These are phyloP conservation scores for Ecliptopera silaceata DNA, from an alignment of 2,888 invertebrate species.

Conservation along the genomic window DNA sequence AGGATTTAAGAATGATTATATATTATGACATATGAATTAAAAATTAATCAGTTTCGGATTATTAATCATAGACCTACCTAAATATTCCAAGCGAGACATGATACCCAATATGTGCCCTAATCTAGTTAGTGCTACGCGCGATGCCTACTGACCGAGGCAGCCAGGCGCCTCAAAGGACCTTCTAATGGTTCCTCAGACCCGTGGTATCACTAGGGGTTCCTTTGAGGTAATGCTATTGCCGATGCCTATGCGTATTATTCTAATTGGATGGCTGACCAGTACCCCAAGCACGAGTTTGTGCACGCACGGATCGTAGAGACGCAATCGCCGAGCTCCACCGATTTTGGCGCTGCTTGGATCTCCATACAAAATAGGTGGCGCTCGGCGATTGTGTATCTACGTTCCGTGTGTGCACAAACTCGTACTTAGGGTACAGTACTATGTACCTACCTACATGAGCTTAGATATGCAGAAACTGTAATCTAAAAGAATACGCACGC, in stretches of 20 bases:
- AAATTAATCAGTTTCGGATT: not conserved
- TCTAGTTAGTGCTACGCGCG: conserved; percentile 13
- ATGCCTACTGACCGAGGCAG: conserved; percentile 6
- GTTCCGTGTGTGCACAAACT: no score
- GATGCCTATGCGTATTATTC: not conserved
- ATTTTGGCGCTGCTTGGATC: no score
- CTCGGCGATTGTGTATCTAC: no score
- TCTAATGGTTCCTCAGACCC: conserved; percentile 7
- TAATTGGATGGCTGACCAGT: not conserved
- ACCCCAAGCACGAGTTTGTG: no score
- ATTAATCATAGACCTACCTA: not conserved
- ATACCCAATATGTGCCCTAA: conserved; percentile 2
- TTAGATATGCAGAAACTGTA: no score
- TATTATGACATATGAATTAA: not conserved
- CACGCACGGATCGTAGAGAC: no score
- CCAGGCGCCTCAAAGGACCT: conserved; percentile 2
- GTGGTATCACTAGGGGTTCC: conserved; percentile 7
- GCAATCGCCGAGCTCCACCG: no score
- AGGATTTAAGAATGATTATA: no score
- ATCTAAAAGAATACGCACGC: no score
- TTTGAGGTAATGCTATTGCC: not conserved
- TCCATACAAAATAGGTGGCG: no score
- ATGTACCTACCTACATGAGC: no score
- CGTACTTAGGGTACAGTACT: no score
- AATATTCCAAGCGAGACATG: not conserved